These are phyloP conservation scores for Esox masquinongy DNA, from an alignment of 2,797 vertebrate genomes.

Conservation along the genomic window DNA sequence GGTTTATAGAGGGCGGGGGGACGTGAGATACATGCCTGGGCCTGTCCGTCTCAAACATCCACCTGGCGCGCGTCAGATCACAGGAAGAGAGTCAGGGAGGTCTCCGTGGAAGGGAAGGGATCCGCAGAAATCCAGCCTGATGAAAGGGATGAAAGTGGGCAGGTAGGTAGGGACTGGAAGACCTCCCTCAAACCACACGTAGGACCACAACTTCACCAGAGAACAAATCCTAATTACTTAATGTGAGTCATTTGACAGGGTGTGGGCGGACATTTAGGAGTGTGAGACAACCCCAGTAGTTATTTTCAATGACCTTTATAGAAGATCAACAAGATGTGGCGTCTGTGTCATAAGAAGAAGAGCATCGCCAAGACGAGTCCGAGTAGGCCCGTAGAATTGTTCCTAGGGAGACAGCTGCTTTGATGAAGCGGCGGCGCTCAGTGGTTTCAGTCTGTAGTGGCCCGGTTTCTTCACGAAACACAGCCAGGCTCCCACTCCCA, in stretches of 20 bases:
- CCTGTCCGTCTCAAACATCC: background rate
- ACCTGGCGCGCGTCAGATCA: slow-evolving; percentile 13
- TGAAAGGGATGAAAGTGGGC: background rate
- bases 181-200: background rate
- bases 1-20: slow-evolving; percentile 37
- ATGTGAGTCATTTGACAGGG: too few species aligned
- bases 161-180: background rate
- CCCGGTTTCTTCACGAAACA: slow-evolving; percentile 66
- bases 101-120: background rate
- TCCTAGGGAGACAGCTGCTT: slow-evolving; percentile 56
- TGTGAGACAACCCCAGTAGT: too few species aligned
- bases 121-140: background rate
- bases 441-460: slow-evolving; percentile 60
- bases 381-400: slow-evolving; percentile 24
- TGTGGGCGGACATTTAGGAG: too few species aligned
- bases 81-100: background rate
- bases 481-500: slow-evolving; percentile 55
- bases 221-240: too few species aligned
- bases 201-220: background rate
- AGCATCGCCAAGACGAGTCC: background rate
- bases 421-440: slow-evolving; percentile 49
- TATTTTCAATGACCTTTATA: too few species aligned
- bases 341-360: background rate
- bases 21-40: slow-evolving; percentile 60
- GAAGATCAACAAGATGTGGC: background rate